These are phyloP conservation scores for Amitus sp. DNA, from an alignment of 2,888 invertebrate species.

Conservation along the genomic window DNA sequence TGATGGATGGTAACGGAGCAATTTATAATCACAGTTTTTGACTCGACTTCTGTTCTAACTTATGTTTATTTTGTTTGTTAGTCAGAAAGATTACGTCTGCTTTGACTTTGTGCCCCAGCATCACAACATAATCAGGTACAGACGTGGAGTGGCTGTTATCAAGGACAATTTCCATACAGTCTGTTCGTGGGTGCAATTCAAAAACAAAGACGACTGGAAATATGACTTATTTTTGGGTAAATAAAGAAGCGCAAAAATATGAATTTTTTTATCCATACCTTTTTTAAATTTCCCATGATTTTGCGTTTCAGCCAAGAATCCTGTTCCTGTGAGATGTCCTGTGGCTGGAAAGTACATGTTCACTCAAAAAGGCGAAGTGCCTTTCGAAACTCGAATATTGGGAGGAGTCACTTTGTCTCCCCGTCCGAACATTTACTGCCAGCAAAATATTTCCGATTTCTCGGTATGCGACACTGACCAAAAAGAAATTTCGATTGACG, in stretches of 20 bases:
- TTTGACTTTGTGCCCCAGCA: constrained; percentile 96
- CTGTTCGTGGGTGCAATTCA: constrained; percentile 94
- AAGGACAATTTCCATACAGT: constrained; percentile 91
- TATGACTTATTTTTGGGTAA: constrained; percentile 81
- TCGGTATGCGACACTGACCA: constrained; percentile 96
- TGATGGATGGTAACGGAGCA: constrained; percentile 81
- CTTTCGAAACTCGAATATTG: constrained; percentile 91
- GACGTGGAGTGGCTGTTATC: constrained; percentile 88
- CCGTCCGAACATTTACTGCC: constrained; percentile 91
- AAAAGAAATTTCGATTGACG: constrained; percentile 93
- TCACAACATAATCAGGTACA: constrained; percentile 93
- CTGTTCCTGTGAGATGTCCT: constrained; percentile 92
- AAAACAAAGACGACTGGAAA: constrained; percentile 85
- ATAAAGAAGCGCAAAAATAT: too few relatives aligned
- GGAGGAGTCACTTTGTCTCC: constrained; percentile 96
- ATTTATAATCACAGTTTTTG: too few relatives aligned
- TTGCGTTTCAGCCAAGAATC: constrained; percentile 76
- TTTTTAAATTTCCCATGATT: background rate
- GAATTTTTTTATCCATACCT: background rate
- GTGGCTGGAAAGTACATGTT: constrained; percentile 97
- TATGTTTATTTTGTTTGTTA: constrained; percentile 65
- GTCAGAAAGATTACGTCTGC: constrained; percentile 97
- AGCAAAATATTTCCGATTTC: constrained; percentile 93
- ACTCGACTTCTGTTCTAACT: too few relatives aligned
- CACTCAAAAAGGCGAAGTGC: constrained; percentile 88